phyloP scores from a whole-genome alignment of 64 coral and sea anemone species.

The Stylophora pistillata region DNA sequence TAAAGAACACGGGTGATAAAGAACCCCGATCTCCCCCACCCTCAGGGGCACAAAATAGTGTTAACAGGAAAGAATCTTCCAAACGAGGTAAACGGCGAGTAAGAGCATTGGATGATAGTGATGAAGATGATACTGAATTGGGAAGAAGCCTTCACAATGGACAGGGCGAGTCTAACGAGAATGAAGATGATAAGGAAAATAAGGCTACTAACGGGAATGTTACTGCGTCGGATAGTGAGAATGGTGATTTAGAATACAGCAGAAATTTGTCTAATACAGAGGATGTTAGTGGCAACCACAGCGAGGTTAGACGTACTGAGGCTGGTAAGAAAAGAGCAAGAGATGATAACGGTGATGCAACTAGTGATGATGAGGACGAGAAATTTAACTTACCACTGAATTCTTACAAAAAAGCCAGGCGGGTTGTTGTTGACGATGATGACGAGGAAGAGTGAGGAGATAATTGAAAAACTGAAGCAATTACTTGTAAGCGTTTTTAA shows the following conservation, averaged over 20 bases:
- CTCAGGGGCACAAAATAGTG: not conserved
- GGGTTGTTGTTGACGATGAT: constrained; percentile 44
- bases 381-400: constrained; percentile 45
- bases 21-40: not conserved
- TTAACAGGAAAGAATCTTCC: not conserved
- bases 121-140: constrained; percentile 9
- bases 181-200: constrained; percentile 6
- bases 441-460: constrained; percentile 31
- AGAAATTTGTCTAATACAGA: constrained; percentile 28
- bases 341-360: not conserved
- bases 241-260: constrained; percentile 35
- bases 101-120: constrained; percentile 34
- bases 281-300: not conserved
- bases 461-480: not conserved
- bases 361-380: constrained; percentile 40
- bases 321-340: constrained; percentile 16
- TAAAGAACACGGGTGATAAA: not conserved
- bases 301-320: not conserved
- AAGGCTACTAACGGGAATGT: not conserved
- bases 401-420: constrained; percentile 60
- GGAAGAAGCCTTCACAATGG: not conserved
- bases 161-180: not conserved
- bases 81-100: constrained; percentile 36
- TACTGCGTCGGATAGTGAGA: not conserved
- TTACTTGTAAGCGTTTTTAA: too few species aligned